Percentiles rank a stretch among this genome's conserved stretches.
Evolutionary conservation across 1,140 invertebrate species (phyloP).

Genomic region (Triops longicaudatus): DNA sequence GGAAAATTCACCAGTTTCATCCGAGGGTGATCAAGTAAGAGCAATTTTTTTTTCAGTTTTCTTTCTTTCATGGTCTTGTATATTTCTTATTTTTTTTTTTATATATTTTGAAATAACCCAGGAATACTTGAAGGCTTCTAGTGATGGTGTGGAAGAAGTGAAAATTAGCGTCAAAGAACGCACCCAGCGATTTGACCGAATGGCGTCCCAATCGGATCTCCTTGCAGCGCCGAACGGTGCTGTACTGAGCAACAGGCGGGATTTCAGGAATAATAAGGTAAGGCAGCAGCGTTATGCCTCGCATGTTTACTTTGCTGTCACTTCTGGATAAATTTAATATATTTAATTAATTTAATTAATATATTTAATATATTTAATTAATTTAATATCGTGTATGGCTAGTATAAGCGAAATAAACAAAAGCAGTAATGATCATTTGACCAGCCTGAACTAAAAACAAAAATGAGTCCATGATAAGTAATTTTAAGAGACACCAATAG

Average conservation of each 20-base stretch:
- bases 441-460: too few species aligned
- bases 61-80: too few species aligned
- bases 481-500: too few species aligned
- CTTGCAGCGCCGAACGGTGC: slow-evolving; percentile 31
- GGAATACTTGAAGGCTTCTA: neutral
- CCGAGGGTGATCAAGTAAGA: neutral
- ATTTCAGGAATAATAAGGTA: slow-evolving; percentile 43
- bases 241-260: neutral
- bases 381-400: too few species aligned
- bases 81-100: neutral
- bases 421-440: too few species aligned
- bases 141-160: slow-evolving; percentile 29
- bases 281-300: slow-evolving; percentile 47
- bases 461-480: too few species aligned
- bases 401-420: too few species aligned
- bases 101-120: neutral
- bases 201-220: slow-evolving; percentile 70
- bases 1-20: slow-evolving; percentile 3
- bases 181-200: slow-evolving; percentile 82
- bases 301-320: neutral
- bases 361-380: too few species aligned
- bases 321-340: too few species aligned
- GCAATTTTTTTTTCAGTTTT: neutral
- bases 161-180: slow-evolving; percentile 80
- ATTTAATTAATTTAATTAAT: too few species aligned